A percentile compares a stretch with the other conserved stretches of the same genome.
Evolutionary conservation across 2,888 invertebrate genomes (phyloP).

Genomic region (Teleiodes luculella): DNA sequence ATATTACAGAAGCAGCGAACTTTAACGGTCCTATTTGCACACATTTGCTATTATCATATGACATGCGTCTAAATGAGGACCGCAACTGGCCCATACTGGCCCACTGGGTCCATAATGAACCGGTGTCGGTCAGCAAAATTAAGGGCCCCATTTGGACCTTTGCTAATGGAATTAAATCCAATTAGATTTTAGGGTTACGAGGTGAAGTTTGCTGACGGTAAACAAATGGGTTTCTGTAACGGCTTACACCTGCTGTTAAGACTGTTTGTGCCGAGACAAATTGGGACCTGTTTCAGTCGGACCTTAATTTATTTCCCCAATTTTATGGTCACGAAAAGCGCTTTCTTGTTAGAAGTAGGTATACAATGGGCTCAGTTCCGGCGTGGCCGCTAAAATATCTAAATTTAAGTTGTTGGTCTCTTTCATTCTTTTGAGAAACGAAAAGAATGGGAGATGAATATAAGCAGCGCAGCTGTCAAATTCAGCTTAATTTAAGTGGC

Average conservation of each 20-base stretch:
- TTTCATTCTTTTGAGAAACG: no score
- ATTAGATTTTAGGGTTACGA: slow-evolving; percentile 77
- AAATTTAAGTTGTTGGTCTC: no score
- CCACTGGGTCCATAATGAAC: slow-evolving; percentile 47
- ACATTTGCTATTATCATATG: slow-evolving; percentile 47
- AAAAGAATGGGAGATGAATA: no score
- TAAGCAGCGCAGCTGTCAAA: no score
- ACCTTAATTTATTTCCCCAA: slow-evolving; percentile 5
- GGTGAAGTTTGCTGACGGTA: slow-evolving; percentile 72
- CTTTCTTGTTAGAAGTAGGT: background rate
- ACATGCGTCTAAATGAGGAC: slow-evolving; percentile 37
- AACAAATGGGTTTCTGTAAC: slow-evolving; percentile 70
- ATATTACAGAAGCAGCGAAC: slow-evolving; percentile 3
- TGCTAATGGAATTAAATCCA: slow-evolving; percentile 78
- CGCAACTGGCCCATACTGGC: slow-evolving; percentile 30
- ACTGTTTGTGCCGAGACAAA: slow-evolving; percentile 54
- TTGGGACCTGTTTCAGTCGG: slow-evolving; percentile 42
- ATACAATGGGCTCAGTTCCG: no score
- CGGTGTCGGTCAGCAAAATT: slow-evolving; percentile 72
- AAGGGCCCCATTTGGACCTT: slow-evolving; percentile 72
- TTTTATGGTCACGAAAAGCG: background rate
- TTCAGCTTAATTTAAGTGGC: no score
- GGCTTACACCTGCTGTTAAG: slow-evolving; percentile 60
- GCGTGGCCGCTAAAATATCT: no score
- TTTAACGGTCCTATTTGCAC: slow-evolving; percentile 31